These are phyloP conservation scores for Lemur catta DNA, from an alignment of 2,797 vertebrate genomes.

Conservation along the genomic window DNA sequence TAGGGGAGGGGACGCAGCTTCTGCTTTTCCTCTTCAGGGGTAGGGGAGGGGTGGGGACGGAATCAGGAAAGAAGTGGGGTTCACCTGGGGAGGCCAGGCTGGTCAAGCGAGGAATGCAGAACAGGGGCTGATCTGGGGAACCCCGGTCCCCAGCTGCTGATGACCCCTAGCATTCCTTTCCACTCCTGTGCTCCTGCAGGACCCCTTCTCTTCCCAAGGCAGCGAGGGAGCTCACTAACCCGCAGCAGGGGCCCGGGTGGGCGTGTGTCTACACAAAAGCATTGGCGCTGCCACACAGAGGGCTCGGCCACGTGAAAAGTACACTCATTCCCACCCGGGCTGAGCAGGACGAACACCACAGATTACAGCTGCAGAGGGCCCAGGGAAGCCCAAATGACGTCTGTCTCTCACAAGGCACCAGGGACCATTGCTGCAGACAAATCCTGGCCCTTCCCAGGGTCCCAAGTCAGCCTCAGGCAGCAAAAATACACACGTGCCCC, in stretches of 20 bases:
- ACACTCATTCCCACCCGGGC: rapidly evolving
- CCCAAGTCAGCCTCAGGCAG: not conserved
- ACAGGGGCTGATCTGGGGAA: not conserved
- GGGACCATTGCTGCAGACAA: not conserved
- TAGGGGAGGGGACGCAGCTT: not conserved
- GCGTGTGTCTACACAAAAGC: too few relatives aligned
- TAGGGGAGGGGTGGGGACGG: rapidly evolving
- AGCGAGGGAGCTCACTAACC: not conserved
- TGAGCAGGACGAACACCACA: not conserved
- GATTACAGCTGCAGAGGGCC: not conserved
- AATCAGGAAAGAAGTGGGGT: not conserved
- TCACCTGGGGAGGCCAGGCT: too few relatives aligned
- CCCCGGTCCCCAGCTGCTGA: too few relatives aligned
- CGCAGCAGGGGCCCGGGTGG: not conserved
- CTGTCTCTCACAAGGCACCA: not conserved
- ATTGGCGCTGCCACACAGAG: not conserved
- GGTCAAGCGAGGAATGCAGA: not conserved
- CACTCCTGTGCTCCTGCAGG: not conserved
- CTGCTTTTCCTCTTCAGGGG: not conserved
- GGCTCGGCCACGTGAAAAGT: not conserved
- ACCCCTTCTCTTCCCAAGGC: not conserved
- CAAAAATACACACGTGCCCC: not conserved
- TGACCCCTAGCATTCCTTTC: not conserved
- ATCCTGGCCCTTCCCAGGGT: not conserved
- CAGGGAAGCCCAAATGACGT: not conserved